These are phyloP conservation scores for Stratiomys singularior DNA, from an alignment of 2,888 invertebrate genomes.

Conservation along the genomic window DNA sequence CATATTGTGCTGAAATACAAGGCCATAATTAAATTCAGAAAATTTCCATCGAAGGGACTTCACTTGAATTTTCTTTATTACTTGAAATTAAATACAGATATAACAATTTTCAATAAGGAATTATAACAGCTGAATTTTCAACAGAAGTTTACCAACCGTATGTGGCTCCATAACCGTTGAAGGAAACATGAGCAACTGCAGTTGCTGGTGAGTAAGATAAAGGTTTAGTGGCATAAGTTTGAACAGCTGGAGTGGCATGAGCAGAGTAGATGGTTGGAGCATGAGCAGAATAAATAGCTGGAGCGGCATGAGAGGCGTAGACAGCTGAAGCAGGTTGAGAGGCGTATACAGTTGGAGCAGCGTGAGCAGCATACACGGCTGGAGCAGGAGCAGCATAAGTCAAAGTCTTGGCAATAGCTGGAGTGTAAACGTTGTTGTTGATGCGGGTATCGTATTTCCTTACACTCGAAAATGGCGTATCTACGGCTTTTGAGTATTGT, in stretches of 20 bases:
- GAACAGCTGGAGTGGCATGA: constrained; percentile 46
- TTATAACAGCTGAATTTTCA: no score
- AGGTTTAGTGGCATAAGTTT: constrained; percentile 38
- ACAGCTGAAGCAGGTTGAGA: constrained; percentile 48
- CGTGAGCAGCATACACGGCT: constrained; percentile 52
- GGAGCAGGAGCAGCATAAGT: constrained; percentile 60
- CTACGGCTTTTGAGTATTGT: constrained; percentile 70
- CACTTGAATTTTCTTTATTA: no score
- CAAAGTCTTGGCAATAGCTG: constrained; percentile 59
- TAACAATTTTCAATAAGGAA: no score
- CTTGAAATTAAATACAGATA: no score
- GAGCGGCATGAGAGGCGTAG: constrained; percentile 19
- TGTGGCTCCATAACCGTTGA: constrained; percentile 39
- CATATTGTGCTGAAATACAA: no score
- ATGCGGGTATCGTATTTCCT: constrained; percentile 71
- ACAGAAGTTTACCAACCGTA: constrained; percentile 42
- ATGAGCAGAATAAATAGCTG: constrained; percentile 45
- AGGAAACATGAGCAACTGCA: constrained; percentile 43
- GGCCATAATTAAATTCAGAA: no score
- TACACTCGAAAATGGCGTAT: constrained; percentile 71
- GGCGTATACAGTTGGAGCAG: constrained; percentile 56
- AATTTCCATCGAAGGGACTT: no score
- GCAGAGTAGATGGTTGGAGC: constrained; percentile 51
- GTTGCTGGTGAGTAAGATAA: constrained; percentile 40
- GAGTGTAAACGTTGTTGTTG: constrained; percentile 69